Conservation (phyloP, 2,888 invertebrate genomes). For the Podabrus alpinus region DNA sequence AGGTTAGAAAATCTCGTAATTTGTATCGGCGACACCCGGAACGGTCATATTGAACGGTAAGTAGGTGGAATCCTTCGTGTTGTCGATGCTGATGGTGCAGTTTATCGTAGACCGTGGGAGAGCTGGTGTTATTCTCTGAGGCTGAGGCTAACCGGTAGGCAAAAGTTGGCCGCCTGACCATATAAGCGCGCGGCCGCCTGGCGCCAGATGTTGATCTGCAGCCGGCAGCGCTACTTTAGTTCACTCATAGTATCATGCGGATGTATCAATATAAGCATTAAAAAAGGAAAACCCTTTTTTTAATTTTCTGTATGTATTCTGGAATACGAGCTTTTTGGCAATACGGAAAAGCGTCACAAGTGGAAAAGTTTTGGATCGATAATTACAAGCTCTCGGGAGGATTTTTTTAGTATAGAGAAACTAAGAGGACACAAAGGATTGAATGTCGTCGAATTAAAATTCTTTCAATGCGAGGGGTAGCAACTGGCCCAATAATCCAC, state of each 20-base stretch:
- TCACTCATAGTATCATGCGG: constrained; percentile 12
- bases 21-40: constrained; percentile 21
- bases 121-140: constrained; percentile 23
- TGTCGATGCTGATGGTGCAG: constrained; percentile 28
- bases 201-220: constrained; percentile 53
- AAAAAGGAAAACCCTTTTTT: background rate
- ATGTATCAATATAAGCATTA: background rate
- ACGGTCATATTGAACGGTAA: constrained; percentile 23
- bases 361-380: too few species aligned
- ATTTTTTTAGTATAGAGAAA: too few species aligned
- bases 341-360: background rate
- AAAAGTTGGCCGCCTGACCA: constrained; percentile 49
- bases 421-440: too few species aligned
- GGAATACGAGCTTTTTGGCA: background rate
- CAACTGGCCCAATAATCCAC: too few species aligned
- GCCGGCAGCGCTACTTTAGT: constrained; percentile 23
- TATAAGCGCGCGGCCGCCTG: constrained; percentile 50
- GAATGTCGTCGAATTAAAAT: too few species aligned
- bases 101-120: constrained; percentile 29
- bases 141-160: constrained; percentile 31
- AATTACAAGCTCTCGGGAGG: too few species aligned
- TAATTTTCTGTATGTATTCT: background rate
- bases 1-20: background rate
- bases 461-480: too few species aligned
- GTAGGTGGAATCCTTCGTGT: constrained; percentile 29